phyloP scores from a whole-genome alignment of 2,113 vertebrate genomes.

The Pomatostomus ruficeps region DNA sequence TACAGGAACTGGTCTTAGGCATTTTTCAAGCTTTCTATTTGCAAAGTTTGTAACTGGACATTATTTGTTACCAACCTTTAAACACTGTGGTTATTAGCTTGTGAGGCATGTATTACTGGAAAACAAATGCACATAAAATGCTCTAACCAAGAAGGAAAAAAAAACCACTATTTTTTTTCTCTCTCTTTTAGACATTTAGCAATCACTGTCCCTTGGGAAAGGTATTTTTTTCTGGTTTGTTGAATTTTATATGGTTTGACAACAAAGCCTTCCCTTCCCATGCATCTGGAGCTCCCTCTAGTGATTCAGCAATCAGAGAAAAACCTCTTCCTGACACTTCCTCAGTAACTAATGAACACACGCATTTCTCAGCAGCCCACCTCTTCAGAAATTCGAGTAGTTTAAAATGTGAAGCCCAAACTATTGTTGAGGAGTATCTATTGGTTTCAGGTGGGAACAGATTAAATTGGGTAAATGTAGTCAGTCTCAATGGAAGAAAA shows the following conservation, averaged over 20 bases:
- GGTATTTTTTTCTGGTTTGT: neutral
- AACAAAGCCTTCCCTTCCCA: conserved; percentile 6
- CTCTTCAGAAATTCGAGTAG: neutral
- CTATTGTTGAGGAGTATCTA: neutral
- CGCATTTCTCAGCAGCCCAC: neutral
- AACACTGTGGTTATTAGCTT: neutral
- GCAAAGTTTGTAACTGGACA: neutral
- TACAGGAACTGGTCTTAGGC: neutral
- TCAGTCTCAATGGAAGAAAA: neutral
- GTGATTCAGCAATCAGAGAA: neutral
- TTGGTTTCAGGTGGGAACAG: neutral
- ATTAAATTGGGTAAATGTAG: neutral
- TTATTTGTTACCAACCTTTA: neutral
- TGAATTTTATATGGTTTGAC: neutral
- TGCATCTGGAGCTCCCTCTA: conserved; percentile 76
- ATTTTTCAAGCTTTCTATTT: neutral
- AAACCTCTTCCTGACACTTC: neutral
- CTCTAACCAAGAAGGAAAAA: neutral
- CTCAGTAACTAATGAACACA: neutral
- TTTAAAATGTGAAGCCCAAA: neutral
- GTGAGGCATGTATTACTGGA: neutral
- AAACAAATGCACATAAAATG: neutral
- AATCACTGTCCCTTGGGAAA: neutral
- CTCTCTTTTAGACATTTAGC: neutral
- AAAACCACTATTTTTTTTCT: neutral